phyloP scores from a whole-genome alignment of 2,888 invertebrate species.

The Philaethria dido region DNA sequence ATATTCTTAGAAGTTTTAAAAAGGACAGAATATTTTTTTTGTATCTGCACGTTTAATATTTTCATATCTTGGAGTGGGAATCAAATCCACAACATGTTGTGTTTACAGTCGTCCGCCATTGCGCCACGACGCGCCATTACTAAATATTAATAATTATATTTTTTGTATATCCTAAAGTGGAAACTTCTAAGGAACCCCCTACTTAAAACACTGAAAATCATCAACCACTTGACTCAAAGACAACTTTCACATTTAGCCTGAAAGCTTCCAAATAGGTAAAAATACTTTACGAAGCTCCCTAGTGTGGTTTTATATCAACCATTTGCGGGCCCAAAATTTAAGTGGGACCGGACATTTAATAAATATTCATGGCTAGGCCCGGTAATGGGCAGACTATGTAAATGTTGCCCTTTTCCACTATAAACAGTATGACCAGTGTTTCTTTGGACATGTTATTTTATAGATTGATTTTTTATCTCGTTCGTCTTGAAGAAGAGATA shows the following conservation, averaged over 20 bases:
- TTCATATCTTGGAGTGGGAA: no score
- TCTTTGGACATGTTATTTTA: conserved; percentile 21
- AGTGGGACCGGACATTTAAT: conserved; percentile 45
- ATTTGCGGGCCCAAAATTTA: conserved; percentile 42
- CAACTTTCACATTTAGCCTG: conserved; percentile 12
- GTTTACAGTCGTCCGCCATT: no score
- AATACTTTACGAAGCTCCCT: conserved; percentile 20
- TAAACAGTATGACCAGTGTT: conserved; percentile 33
- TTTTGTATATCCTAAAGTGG: no score
- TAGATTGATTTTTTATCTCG: background rate
- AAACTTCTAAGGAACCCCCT: no score
- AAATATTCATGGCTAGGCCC: conserved; percentile 47
- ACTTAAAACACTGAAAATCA: background rate
- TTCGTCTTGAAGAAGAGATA: background rate
- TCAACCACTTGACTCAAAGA: background rate
- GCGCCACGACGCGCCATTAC: no score
- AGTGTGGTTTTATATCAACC: conserved; percentile 25
- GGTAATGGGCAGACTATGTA: conserved; percentile 47
- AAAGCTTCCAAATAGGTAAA: conserved; percentile 17
- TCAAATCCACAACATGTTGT: no score
- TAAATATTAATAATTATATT: no score
- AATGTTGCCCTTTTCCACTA: conserved; percentile 41
- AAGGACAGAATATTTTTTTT: no score
- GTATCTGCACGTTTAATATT: no score
- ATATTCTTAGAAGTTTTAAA: no score